Base-by-base conservation (phyloP, 2,888 invertebrate genomes). In the Caenorhabditis wallacei region DNA sequence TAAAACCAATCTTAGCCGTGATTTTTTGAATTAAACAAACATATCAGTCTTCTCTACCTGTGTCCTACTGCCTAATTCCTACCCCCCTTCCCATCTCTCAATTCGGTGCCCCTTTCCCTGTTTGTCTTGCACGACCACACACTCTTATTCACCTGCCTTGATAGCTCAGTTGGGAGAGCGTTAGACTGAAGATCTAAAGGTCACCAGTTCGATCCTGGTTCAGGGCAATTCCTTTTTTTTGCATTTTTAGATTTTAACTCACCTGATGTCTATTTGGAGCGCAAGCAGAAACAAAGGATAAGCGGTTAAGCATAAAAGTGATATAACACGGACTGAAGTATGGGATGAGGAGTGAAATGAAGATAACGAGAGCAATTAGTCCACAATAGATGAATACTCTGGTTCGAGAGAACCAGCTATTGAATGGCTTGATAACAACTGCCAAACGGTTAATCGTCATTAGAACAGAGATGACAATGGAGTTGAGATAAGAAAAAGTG, bases 101-200 rank as follows among this genome's bases (percentile, higher is more conserved):
- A 10, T 3, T 11, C 22, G 13, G 20, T 4, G 8, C 16, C 40
- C 16, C 0, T 24, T 43, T 37, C 46, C n/a, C 24, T 40, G 22
- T 61, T 20, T 37, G 22, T 40, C 24, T 22, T 13, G 0, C 20
- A 2, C 1, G 7, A 40, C 59, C 16, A 59, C 61, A 0, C 43
- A 4, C 24, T 1, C 8, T n/a, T 16, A 46, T 16, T 18, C 43
- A 43, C 1, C 10, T 51, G 79, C 83, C 82, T 82, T 76, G 88
- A 89, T 90, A 90, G 90, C 90, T 90, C 91, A 90, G 90, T 90
- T 89, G 90, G 90, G 90, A 90, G 90, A 91, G 90, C 91, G 90
- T 91, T 91, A 91, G 91, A 90, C 90, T 90, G 91, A 90, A 90
- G 91, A 90, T 90, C 90, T 91, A 91, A 90, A 91, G 85, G 90